phyloP scores from a whole-genome alignment of 2,113 vertebrate genomes.

The Dinomys branickii region DNA sequence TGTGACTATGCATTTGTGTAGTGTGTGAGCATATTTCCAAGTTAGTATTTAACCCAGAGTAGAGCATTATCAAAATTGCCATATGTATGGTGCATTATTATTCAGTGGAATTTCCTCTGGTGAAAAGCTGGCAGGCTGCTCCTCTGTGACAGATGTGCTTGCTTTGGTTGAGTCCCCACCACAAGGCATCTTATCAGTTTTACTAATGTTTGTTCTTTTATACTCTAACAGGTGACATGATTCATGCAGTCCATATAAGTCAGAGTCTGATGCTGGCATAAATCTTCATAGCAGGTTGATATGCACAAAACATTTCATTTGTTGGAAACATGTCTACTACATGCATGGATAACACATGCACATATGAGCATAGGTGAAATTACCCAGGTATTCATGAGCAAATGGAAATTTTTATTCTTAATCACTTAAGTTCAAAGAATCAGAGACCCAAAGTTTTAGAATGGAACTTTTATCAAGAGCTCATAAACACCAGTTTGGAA shows the following conservation, averaged over 20 bases:
- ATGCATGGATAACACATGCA: not conserved
- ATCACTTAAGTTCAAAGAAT: not conserved
- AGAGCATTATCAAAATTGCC: constrained; percentile 75
- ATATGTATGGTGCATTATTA: constrained; percentile 84
- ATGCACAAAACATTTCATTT: not conserved
- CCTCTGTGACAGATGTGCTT: constrained; percentile 87
- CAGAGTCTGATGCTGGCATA: constrained; percentile 61
- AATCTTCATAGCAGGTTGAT: not conserved
- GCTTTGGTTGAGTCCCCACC: constrained; percentile 87
- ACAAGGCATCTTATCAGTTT: constrained; percentile 86
- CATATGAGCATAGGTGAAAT: not conserved
- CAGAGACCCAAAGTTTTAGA: not conserved
- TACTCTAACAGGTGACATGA: constrained; percentile 84
- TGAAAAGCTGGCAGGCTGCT: constrained; percentile 84
- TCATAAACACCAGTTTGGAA: not conserved
- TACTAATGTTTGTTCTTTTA: constrained; percentile 88
- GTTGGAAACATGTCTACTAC: not conserved
- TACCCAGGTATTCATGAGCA: not conserved
- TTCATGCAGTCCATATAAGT: constrained; percentile 79
- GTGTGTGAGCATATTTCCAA: constrained; percentile 18
- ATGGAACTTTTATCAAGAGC: not conserved
- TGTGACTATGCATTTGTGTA: constrained; percentile 21
- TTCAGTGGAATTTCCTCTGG: constrained; percentile 85
- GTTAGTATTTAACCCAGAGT: constrained; percentile 82
- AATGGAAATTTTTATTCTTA: not conserved